Evolutionary conservation across 2,797 vertebrate genomes (phyloP), one percentile per base, ranked within the genome.

Genomic region (Ceyx erithaca): DNA sequence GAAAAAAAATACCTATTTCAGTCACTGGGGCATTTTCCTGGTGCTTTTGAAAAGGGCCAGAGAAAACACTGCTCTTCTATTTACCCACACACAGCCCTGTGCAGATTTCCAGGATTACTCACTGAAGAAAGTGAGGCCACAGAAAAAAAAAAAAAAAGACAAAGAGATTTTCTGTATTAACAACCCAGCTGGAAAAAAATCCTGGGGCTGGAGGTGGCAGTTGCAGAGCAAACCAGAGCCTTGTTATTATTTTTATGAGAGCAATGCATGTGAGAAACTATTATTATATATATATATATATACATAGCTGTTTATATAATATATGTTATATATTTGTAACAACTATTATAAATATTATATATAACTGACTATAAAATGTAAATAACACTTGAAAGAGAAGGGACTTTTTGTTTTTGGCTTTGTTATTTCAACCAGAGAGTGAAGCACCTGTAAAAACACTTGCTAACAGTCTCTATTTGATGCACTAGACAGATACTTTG

Each of bases 321-420:
- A 35, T 35, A 37, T 37, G 35, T 37, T 37, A 37, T 37, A 37
- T 37, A 37, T 37, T 37, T 37, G 35, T 37, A 37, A 37, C 35
- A 37, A 37, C 35, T 37, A 37, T 37, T 37, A 37, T 37, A 37
- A 37, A 37, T 37, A 37, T 37, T 37, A 37, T 37, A 37, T 37
- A 11, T 12, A 37, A 37, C 35, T 37, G 35, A 37, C 35, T 37
- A 37, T 37, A n/a, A 45, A 52, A 51, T 0, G 1, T 1, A 7
- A 80, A 28, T 3, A 31, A 16, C 57, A 22, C 3, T 30, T 35
- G 0, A 14, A 45, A 58, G 16, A 52, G 14, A 62, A 83, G n/a
- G 9, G 16, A 57, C 43, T 16, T 41, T 5, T 40, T 69, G 25
- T 6, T 30, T 3, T 33, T 52, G 58, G 18, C 33, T 58, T 33